Evolutionary conservation across 2,113 vertebrate genomes (phyloP).

Genomic region (Atrichornis clamosus): DNA sequence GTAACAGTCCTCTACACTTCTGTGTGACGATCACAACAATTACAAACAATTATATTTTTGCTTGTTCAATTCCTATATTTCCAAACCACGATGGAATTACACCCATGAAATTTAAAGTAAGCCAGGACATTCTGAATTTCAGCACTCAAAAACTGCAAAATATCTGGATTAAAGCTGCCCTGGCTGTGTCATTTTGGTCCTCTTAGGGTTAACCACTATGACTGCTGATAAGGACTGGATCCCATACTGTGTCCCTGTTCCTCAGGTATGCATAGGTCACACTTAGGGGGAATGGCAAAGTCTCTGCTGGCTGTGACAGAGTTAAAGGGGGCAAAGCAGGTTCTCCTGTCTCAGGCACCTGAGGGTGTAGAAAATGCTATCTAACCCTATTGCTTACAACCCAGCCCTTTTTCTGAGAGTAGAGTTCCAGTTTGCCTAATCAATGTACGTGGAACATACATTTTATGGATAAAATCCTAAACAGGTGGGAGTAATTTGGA

Average conservation of each 20-base stretch:
- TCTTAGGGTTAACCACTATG: not conserved
- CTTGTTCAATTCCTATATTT: not conserved
- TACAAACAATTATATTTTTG: not conserved
- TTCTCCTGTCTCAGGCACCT: not conserved
- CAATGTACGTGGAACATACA: not conserved
- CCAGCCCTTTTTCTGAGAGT: not conserved
- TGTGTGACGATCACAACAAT: not conserved
- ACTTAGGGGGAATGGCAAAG: accelerated
- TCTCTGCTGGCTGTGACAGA: not conserved
- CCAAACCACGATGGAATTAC: not conserved
- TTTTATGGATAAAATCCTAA: not conserved
- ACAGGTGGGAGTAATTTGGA: not conserved
- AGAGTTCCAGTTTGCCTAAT: not conserved
- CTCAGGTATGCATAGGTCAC: not conserved
- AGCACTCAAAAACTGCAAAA: not conserved
- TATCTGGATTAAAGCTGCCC: not conserved
- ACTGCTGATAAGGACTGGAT: not conserved
- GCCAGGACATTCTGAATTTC: not conserved
- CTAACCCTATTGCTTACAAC: not conserved
- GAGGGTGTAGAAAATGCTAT: not conserved
- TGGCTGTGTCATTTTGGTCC: not conserved
- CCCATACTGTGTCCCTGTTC: not conserved
- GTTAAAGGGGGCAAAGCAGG: not conserved
- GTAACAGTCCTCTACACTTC: not conserved
- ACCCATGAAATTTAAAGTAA: not conserved